Percentiles rank a stretch among this genome's conserved stretches.
phyloP scores from a whole-genome alignment of 2,888 invertebrate genomes.

The Perdita meconis region DNA sequence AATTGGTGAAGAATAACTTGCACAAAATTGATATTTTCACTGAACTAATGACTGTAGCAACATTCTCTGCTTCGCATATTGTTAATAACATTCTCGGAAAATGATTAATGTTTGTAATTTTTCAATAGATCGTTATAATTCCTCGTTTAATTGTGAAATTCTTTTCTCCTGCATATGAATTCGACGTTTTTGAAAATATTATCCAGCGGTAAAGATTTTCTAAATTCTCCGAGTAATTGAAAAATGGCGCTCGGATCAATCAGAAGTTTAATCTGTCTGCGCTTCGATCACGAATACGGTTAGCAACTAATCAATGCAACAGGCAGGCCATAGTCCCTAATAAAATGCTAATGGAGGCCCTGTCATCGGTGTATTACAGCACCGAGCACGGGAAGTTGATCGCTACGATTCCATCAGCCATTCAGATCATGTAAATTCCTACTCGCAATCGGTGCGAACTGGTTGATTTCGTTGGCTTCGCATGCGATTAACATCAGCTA shows the following conservation, averaged over 20 bases:
- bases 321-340: conserved; percentile 45
- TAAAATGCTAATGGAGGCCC: conserved; percentile 54
- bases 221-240: neutral
- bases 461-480: neutral
- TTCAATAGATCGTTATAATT: too few species aligned
- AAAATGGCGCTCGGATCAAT: conserved; percentile 3
- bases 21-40: too few species aligned
- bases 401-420: conserved; percentile 47
- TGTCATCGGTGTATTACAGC: conserved; percentile 52
- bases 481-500: conserved; percentile 12
- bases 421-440: conserved; percentile 53
- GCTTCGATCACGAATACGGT: conserved; percentile 39
- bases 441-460: conserved; percentile 9
- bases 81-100: too few species aligned
- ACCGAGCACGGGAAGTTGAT: conserved; percentile 34
- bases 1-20: too few species aligned
- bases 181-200: too few species aligned
- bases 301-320: conserved; percentile 50
- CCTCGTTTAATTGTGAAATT: too few species aligned
- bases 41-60: too few species aligned
- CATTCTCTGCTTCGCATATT: too few species aligned
- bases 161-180: too few species aligned
- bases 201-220: neutral
- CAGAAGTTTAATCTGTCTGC: conserved; percentile 11
- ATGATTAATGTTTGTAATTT: too few species aligned